Percentiles rank a stretch among this genome's conserved stretches.
Conservation (phyloP, 2,888 invertebrate genomes). For the Cyclophora albipunctata region DNA sequence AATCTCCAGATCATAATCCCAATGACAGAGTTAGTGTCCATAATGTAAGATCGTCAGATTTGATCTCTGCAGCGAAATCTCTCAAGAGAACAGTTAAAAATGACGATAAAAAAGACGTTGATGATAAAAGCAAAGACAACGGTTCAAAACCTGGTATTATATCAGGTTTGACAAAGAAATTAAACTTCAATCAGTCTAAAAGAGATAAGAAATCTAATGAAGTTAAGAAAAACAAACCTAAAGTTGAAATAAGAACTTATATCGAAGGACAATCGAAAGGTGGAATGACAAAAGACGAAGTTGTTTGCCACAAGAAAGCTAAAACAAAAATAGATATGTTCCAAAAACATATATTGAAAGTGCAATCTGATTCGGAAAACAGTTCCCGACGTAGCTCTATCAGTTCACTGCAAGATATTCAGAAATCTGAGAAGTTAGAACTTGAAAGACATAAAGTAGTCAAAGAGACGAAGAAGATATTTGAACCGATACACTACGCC, state of each 20-base stretch:
- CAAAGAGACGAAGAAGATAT: slow-evolving; percentile 51
- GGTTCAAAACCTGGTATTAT: slow-evolving; percentile 46
- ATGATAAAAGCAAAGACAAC: slow-evolving; percentile 28
- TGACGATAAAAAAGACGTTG: slow-evolving; percentile 20
- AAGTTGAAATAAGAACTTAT: slow-evolving; percentile 63
- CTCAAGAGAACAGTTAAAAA: slow-evolving; percentile 36
- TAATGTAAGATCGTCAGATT: slow-evolving; percentile 49
- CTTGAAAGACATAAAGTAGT: slow-evolving; percentile 33
- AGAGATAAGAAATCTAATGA: slow-evolving; percentile 42
- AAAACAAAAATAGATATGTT: slow-evolving; percentile 68
- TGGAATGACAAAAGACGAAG: slow-evolving; percentile 54
- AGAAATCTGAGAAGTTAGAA: slow-evolving; percentile 27
- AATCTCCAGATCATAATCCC: slow-evolving; percentile 23
- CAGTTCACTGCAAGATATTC: slow-evolving; percentile 46
- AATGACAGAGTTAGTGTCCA: slow-evolving; percentile 48
- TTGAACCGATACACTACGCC: slow-evolving; percentile 43
- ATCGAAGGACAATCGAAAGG: slow-evolving; percentile 48
- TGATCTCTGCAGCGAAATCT: slow-evolving; percentile 44
- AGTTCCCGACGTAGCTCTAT: slow-evolving; percentile 54
- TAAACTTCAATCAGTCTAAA: slow-evolving; percentile 56
- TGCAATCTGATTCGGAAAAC: slow-evolving; percentile 55
- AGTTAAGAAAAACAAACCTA: slow-evolving; percentile 39
- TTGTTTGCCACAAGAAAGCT: slow-evolving; percentile 60
- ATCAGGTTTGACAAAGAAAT: slow-evolving; percentile 51
- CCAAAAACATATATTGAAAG: slow-evolving; percentile 61